phyloP scores from a whole-genome alignment of 2,113 vertebrate species.

The Mastomys natalensis region DNA sequence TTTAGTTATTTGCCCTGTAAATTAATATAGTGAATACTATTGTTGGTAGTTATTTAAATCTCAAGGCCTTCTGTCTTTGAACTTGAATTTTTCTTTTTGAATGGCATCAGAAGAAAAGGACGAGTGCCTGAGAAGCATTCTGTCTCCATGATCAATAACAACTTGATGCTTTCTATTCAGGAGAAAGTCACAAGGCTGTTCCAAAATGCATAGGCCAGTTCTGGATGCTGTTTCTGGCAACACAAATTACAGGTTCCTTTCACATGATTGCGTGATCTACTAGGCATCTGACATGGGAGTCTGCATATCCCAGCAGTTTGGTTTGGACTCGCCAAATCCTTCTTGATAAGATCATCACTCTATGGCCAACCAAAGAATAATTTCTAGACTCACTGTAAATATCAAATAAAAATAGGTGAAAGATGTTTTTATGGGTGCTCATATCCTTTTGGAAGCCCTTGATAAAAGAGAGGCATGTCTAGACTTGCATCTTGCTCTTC shows the following conservation, averaged over 20 bases:
- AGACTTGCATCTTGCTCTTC: conserved; percentile 40
- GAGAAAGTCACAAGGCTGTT: background rate
- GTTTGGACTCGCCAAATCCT: background rate
- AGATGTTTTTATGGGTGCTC: conserved; percentile 31
- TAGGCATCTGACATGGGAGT: background rate
- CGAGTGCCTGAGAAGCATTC: background rate
- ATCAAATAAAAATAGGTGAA: conserved; percentile 58
- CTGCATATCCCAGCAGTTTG: background rate
- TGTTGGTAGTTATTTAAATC: conserved; percentile 27
- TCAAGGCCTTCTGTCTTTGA: background rate
- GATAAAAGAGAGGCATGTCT: conserved; percentile 28
- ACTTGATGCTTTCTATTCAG: conserved; percentile 18
- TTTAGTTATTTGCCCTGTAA: conserved; percentile 45
- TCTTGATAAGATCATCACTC: conserved; percentile 51
- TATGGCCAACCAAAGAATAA: background rate
- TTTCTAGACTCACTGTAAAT: conserved; percentile 14
- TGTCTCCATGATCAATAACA: background rate
- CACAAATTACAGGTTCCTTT: background rate
- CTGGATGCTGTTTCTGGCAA: background rate
- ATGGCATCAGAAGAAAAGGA: background rate
- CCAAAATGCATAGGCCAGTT: background rate
- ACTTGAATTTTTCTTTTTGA: conserved; percentile 21
- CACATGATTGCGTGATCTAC: conserved; percentile 15
- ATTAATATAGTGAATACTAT: conserved; percentile 12
- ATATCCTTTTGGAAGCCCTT: background rate